Conservation (phyloP, 2,888 invertebrate genomes). For the Diarsia dahlii region DNA sequence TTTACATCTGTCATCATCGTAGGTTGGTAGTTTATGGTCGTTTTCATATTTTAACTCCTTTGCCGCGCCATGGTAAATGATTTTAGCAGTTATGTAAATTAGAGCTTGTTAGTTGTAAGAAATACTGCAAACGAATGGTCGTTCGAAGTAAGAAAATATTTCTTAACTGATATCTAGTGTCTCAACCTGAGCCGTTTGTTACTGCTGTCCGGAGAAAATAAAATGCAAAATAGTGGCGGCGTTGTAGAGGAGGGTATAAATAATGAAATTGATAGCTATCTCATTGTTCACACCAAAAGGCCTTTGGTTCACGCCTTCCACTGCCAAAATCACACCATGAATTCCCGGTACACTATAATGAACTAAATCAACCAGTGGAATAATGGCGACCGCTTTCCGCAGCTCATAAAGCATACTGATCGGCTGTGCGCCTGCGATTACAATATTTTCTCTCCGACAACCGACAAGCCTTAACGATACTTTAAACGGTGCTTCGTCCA, state of each 20-base stretch:
- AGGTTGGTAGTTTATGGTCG: constrained; percentile 4
- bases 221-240: constrained; percentile 38
- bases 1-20: neutral
- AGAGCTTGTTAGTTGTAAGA: constrained; percentile 59
- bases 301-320: constrained; percentile 48
- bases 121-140: constrained; percentile 45
- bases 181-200: constrained; percentile 1
- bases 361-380: constrained; percentile 74
- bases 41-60: constrained; percentile 34
- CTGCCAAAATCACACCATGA: constrained; percentile 68
- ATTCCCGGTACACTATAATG: constrained; percentile 78
- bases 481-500: constrained; percentile 86
- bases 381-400: constrained; percentile 80
- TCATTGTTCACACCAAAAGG: constrained; percentile 54
- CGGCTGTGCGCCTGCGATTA: constrained; percentile 77
- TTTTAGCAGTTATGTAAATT: constrained; percentile 58
- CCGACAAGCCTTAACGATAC: constrained; percentile 87
- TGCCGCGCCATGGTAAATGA: constrained; percentile 34
- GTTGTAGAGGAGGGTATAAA: constrained; percentile 42
- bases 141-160: constrained; percentile 51
- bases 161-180: constrained; percentile 27
- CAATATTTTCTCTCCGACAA: constrained; percentile 86
- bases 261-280: constrained; percentile 54
- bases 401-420: constrained; percentile 83
- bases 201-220: constrained; percentile 31